Conservation (phyloP, 2,888 invertebrate genomes). For the Spilosoma lubricipeda region DNA sequence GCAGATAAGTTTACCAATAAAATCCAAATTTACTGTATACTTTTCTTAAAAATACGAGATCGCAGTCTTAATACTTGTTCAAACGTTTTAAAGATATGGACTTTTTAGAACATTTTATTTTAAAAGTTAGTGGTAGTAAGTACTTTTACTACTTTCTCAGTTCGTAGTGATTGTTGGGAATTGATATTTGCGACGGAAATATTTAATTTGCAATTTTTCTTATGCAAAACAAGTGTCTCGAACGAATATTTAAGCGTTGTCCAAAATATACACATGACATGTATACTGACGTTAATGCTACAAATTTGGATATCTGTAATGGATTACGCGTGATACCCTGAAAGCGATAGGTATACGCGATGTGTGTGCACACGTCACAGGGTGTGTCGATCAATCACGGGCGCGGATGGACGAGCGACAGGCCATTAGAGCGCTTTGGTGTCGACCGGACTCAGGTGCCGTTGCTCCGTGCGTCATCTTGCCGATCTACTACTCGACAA, state of each 20-base stretch:
- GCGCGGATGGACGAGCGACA: slow-evolving; percentile 80
- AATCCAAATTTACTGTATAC: slow-evolving; percentile 62
- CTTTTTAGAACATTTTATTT: slow-evolving; percentile 56
- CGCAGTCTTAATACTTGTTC: slow-evolving; percentile 57
- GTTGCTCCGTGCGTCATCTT: slow-evolving; percentile 52
- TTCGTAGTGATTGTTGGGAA: slow-evolving; percentile 26
- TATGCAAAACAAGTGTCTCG: background rate
- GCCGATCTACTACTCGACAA: slow-evolving; percentile 41
- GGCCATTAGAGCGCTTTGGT: slow-evolving; percentile 79
- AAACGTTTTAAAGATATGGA: slow-evolving; percentile 55
- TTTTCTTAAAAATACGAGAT: slow-evolving; percentile 60
- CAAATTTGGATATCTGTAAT: slow-evolving; percentile 72
- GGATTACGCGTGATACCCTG: slow-evolving; percentile 73
- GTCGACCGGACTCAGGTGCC: slow-evolving; percentile 71
- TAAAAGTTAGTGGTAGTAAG: slow-evolving; percentile 51
- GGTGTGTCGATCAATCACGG: slow-evolving; percentile 83
- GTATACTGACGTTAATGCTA: slow-evolving; percentile 52
- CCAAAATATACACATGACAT: slow-evolving; percentile 24
- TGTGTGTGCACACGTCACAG: slow-evolving; percentile 76
- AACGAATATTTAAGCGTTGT: background rate
- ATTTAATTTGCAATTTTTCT: slow-evolving; percentile 12
- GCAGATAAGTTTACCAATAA: slow-evolving; percentile 62
- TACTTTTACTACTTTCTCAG: slow-evolving; percentile 27
- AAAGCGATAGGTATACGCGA: slow-evolving; percentile 72
- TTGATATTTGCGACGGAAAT: slow-evolving; percentile 17